A percentile compares a stretch with the other conserved stretches of the same genome.
Conservation (phyloP, 2,113 vertebrate genomes). For the Oceanites oceanicus region DNA sequence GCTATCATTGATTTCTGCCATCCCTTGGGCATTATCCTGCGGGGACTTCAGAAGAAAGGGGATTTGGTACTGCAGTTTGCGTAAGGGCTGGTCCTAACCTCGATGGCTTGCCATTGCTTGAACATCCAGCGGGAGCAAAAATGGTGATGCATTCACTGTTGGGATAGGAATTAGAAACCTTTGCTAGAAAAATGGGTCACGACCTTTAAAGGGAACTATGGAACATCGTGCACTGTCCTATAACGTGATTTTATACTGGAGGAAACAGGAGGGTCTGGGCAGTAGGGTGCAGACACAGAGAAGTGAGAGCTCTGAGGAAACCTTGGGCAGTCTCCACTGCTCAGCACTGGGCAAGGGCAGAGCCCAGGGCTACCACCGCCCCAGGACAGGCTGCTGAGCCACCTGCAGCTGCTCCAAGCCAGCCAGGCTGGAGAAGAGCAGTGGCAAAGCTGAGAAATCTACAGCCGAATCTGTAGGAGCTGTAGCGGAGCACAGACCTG, state of each 20-base stretch:
- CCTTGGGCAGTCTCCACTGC: background rate
- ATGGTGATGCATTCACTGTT: background rate
- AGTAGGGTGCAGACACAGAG: rapidly evolving
- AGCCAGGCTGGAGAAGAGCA: background rate
- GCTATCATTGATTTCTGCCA: background rate
- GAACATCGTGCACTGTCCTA: rapidly evolving
- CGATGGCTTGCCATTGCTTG: background rate
- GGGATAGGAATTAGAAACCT: background rate
- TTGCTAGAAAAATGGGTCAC: background rate
- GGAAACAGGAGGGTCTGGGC: background rate
- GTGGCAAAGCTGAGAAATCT: background rate
- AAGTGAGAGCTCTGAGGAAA: background rate
- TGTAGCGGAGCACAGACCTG: background rate
- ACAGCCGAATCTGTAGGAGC: background rate
- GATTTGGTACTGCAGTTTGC: background rate
- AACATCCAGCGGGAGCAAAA: background rate
- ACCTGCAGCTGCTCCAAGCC: background rate
- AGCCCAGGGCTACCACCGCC: background rate
- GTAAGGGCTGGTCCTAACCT: background rate
- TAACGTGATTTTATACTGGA: rapidly evolving
- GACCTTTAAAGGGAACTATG: background rate
- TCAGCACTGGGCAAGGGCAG: background rate
- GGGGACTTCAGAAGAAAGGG: background rate
- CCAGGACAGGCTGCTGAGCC: background rate
- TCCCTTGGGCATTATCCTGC: background rate